phyloP scores from a whole-genome alignment of 2,888 invertebrate species.

The Polia nebulosa region DNA sequence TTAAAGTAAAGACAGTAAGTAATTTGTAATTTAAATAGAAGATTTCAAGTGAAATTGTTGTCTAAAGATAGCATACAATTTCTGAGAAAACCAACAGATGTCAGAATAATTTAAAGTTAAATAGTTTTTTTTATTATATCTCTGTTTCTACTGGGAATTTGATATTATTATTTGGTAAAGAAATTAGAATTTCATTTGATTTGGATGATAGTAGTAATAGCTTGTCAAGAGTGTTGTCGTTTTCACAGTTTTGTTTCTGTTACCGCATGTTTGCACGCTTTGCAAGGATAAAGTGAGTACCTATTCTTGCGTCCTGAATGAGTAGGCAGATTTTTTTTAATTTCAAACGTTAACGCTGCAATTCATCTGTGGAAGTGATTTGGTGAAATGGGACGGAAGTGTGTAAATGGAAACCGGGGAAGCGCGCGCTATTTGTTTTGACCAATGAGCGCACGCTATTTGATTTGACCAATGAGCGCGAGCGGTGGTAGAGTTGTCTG shows the following conservation, averaged over 20 bases:
- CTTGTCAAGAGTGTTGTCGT: not conserved
- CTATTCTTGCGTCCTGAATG: too few relatives aligned
- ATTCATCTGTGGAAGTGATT: too few relatives aligned
- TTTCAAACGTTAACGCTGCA: too few relatives aligned
- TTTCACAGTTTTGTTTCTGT: not conserved
- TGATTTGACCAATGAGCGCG: too few relatives aligned
- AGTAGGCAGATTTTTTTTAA: too few relatives aligned
- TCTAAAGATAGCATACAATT: not conserved
- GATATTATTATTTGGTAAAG: constrained; percentile 10
- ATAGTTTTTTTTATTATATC: constrained; percentile 1
- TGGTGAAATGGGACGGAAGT: too few relatives aligned
- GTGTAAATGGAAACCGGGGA: too few relatives aligned
- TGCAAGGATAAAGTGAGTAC: too few relatives aligned
- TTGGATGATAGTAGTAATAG: not conserved
- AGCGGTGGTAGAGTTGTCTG: too few relatives aligned
- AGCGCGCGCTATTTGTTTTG: too few relatives aligned
- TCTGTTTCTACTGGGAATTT: not conserved
- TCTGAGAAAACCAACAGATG: constrained; percentile 32
- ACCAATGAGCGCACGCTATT: too few relatives aligned
- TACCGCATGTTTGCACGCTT: not conserved
- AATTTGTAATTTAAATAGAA: constrained; percentile 33
- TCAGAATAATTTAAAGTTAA: constrained; percentile 22
- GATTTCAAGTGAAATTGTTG: constrained; percentile 19
- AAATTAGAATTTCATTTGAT: constrained; percentile 14
- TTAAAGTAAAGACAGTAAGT: not conserved